A percentile compares a stretch with the other conserved stretches of the same genome.
Conservation (phyloP, 1,140 invertebrate genomes). For the Ceratina japonica region DNA sequence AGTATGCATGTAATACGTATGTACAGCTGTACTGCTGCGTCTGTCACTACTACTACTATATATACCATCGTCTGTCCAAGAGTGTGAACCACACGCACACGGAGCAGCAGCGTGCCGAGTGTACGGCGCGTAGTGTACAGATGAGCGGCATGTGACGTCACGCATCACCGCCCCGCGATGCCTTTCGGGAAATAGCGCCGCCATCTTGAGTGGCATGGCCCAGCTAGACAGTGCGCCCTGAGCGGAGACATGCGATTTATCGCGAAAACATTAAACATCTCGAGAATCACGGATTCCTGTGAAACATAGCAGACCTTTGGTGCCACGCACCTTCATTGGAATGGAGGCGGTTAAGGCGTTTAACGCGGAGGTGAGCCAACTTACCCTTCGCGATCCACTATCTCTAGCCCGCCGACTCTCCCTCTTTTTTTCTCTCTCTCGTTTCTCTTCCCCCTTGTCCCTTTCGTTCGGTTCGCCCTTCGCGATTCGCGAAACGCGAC, state of each 20-base stretch:
- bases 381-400: conserved; percentile 67
- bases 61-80: too few relatives aligned
- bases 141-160: conserved; percentile 69
- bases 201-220: conserved; percentile 78
- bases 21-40: too few relatives aligned
- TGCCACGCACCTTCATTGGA: conserved; percentile 20
- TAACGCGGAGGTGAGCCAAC: conserved; percentile 82
- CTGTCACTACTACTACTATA: too few relatives aligned
- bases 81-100: too few relatives aligned
- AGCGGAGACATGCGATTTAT: conserved; percentile 63
- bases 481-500: not conserved
- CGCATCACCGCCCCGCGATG: conserved; percentile 69
- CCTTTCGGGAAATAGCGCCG: conserved; percentile 70
- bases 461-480: conserved; percentile 3
- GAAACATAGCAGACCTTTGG: conserved; percentile 48
- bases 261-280: conserved; percentile 55
- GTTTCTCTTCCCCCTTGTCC: conserved; percentile 4
- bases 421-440: conserved; percentile 47
- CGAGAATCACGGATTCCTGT: conserved; percentile 51
- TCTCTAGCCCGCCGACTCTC: conserved; percentile 62
- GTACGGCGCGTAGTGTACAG: too few relatives aligned
- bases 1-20: too few relatives aligned
- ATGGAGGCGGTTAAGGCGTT: conserved; percentile 85
- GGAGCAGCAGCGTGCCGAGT: too few relatives aligned
- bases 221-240: conserved; percentile 64